Evolutionary conservation across 2,113 vertebrate genomes (phyloP), one percentile per base, ranked within the genome.

Genomic region (Geothlypis trichas): DNA sequence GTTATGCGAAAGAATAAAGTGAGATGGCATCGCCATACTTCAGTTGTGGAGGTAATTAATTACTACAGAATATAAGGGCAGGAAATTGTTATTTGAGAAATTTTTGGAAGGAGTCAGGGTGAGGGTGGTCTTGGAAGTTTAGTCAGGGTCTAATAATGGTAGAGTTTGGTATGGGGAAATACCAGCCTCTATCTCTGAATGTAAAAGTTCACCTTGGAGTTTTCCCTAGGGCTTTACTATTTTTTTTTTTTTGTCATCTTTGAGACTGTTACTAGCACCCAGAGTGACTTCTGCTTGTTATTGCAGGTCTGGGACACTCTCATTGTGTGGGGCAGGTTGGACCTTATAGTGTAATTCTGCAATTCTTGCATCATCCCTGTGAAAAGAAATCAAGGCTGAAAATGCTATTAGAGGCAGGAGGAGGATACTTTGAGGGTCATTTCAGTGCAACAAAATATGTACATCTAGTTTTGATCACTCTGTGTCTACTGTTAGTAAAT

Each of bases 251-350:
- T 26, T 39, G 19, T 65, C 20, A 28, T 52, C 20, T 21, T 58
- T 17, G 23, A 62, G 31, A 44, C 7, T 2, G 0, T 44, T 57
- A 7, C 3, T 33, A 46, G 9, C 7, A 39, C 4, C 3, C 11
- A 58, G 21, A 57, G 28, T 17, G 17, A 37, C 4, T 78, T 35
- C 6, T 39, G 37, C 18, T 42, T 68, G 49, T 41, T 66, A 10
- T n/a, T 69, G 23, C 1, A 10, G 20, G 39, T 8, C 35, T 62
- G 54, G 17, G 7, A n/a, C 66, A 8, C 5, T 39, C 15, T 80
- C 42, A 13, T 23, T 69, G 16, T 24, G 30, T 49, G 26, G 44
- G 44, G 9, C 15, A 47, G 8, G 9, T 54, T 28, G 73, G 20
- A 49, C 12, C 2, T 93, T 79, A 54, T 3, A 44, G 7, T 13